Evolutionary conservation across 1,140 invertebrate genomes (phyloP).

Genomic region (Aporrectodea caliginosa): DNA sequence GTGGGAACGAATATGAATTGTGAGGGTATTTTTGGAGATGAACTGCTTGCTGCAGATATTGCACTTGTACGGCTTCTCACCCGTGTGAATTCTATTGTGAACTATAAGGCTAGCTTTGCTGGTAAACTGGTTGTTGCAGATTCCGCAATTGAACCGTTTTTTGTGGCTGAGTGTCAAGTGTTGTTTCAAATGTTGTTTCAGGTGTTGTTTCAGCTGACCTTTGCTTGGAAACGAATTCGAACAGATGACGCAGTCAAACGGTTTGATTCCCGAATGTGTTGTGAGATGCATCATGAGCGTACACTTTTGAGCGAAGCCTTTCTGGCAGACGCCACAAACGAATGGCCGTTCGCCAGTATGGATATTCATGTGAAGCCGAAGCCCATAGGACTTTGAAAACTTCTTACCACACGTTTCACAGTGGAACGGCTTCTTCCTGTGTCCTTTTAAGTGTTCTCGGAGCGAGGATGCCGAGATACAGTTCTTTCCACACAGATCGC

Average conservation of each 20-base stretch:
- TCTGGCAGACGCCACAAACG: slow-evolving; percentile 32
- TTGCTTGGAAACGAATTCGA: slow-evolving; percentile 93
- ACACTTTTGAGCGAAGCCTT: slow-evolving; percentile 30
- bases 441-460: neutral
- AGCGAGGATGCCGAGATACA: neutral
- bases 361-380: slow-evolving; percentile 24
- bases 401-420: slow-evolving; percentile 77
- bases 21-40: neutral
- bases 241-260: slow-evolving; percentile 4
- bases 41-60: slow-evolving; percentile 35
- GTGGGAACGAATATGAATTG: neutral
- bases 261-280: neutral
- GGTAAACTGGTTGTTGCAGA: slow-evolving; percentile 97
- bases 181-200: no score
- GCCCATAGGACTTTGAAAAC: neutral
- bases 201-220: slow-evolving; percentile 79
- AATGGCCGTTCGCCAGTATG: slow-evolving; percentile 33
- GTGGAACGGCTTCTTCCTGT: slow-evolving; percentile 74
- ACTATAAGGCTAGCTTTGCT: slow-evolving; percentile 67
- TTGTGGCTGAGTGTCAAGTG: slow-evolving; percentile 64
- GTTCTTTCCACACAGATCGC: neutral
- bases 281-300: slow-evolving; percentile 34
- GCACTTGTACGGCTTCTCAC: slow-evolving; percentile 35
- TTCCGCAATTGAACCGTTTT: slow-evolving; percentile 95
- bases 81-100: slow-evolving; percentile 36